Evolutionary conservation across 2,888 invertebrate genomes (phyloP).

Genomic region (Seira sanloemensis): DNA sequence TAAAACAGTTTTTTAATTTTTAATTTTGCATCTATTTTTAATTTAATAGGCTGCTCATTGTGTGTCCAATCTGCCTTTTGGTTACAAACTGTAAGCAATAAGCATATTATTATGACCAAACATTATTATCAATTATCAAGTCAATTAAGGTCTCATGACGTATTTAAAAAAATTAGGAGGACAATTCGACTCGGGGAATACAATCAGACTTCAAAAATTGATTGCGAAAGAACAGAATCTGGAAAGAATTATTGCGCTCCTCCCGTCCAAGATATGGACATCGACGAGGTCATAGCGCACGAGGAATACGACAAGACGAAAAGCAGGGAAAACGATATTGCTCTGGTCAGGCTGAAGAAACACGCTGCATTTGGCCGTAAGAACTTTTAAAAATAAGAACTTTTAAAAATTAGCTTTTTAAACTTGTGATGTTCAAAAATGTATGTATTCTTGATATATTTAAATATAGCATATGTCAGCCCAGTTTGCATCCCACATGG

Average conservation of each 20-base stretch:
- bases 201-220: constrained; percentile 49
- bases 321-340: constrained; percentile 67
- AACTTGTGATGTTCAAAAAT: background rate
- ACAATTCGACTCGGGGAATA: constrained; percentile 69
- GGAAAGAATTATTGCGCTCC: constrained; percentile 63
- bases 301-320: constrained; percentile 46
- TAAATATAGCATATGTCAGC: constrained; percentile 50
- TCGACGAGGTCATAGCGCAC: constrained; percentile 60
- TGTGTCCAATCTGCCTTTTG: constrained; percentile 47
- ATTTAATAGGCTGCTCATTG: constrained; percentile 61
- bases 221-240: constrained; percentile 65
- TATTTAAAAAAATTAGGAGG: constrained; percentile 38
- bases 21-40: background rate
- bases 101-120: too few relatives aligned
- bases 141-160: background rate
- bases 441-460: background rate
- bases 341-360: constrained; percentile 50
- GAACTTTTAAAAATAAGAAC: background rate
- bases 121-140: background rate
- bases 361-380: constrained; percentile 57
- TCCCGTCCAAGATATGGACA: constrained; percentile 64
- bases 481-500: constrained; percentile 65
- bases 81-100: constrained; percentile 57
- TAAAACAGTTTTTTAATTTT: background rate
- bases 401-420: background rate